Evolutionary conservation across 1,140 invertebrate species (phyloP), one percentile per base, ranked within the genome.

Genomic region (Saccostrea glomerata): DNA sequence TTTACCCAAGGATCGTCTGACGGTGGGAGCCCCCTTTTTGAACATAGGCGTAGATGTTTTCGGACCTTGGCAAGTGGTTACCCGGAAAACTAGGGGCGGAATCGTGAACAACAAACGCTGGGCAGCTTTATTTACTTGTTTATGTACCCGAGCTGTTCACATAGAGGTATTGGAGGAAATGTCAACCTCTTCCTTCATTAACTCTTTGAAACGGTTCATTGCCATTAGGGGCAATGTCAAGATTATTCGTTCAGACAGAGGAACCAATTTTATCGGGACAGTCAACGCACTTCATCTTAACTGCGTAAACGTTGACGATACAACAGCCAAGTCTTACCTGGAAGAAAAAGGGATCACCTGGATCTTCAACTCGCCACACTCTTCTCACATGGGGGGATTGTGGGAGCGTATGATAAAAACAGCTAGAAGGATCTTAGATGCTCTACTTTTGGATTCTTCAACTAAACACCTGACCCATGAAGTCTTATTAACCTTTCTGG

Each of bases 181-280:
- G 85, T 82, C 77, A 15, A 63, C 77, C 20, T 91, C 87, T 47
- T 60, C 87, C 20, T 92, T 91, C 82, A 91, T 92, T 70, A 92
- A 92, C 47, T 90, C 89, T 9, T 56, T 92, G 20, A 20, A 86
- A 54, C 36, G 89, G n/a, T 90, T 91, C 56, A 87, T 90, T 4
- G 89, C 90, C 54, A 77, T 91, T 15, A 60, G 92, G 11, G 90
- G 92, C 7, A 58, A 66, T 58, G 88, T 91, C 11, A 88, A 66
- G 58, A 55, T 85, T 15, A 54, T 92, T 17, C 36, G 89, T 1
- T 91, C 85, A 47, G 91, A 92, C 30, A 40, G 87, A 54, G 91
- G 91, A 36, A 92, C 90, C 2, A 92, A 92, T 87, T 92, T 92
- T 86, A 82, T 91, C 0, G 91, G 91, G 7, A 87, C 86, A n/a